These are phyloP conservation scores for Hipposideros larvatus DNA, from an alignment of 2,797 vertebrate genomes.

Conservation along the genomic window DNA sequence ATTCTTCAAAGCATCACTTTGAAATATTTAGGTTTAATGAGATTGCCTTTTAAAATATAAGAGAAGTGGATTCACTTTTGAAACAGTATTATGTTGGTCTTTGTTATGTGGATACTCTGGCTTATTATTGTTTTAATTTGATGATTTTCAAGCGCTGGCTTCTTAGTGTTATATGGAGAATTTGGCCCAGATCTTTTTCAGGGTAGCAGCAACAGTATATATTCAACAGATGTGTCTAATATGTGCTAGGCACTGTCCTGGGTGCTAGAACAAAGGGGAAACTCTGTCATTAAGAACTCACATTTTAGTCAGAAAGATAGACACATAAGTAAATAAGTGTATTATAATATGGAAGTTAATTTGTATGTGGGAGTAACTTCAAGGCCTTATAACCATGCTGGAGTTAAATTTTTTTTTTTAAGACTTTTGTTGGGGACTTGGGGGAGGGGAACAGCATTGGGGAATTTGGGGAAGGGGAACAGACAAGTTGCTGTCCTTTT, in stretches of 20 bases:
- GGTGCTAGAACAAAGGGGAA: background rate
- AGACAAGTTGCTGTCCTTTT: too few relatives aligned
- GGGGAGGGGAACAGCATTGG: too few relatives aligned
- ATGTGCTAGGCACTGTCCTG: background rate
- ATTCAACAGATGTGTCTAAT: background rate
- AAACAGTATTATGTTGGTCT: background rate
- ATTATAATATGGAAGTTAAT: background rate
- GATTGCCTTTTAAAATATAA: constrained; percentile 18
- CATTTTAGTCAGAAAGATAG: background rate
- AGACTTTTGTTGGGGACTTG: too few relatives aligned
- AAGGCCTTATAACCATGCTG: background rate
- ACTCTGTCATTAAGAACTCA: background rate
- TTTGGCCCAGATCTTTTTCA: background rate
- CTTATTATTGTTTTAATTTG: constrained; percentile 6
- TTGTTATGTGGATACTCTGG: background rate
- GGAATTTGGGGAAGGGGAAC: too few relatives aligned
- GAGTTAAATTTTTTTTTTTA: background rate
- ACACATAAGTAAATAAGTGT: background rate
- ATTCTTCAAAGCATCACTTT: constrained; percentile 19
- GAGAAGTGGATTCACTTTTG: background rate
- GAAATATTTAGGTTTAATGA: background rate
- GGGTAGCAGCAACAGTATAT: background rate
- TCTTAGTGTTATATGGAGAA: background rate
- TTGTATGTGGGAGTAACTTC: background rate
- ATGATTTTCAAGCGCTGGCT: background rate